Evolutionary conservation across 2,113 vertebrate species (phyloP).

Genomic region (Notechis scutatus): DNA sequence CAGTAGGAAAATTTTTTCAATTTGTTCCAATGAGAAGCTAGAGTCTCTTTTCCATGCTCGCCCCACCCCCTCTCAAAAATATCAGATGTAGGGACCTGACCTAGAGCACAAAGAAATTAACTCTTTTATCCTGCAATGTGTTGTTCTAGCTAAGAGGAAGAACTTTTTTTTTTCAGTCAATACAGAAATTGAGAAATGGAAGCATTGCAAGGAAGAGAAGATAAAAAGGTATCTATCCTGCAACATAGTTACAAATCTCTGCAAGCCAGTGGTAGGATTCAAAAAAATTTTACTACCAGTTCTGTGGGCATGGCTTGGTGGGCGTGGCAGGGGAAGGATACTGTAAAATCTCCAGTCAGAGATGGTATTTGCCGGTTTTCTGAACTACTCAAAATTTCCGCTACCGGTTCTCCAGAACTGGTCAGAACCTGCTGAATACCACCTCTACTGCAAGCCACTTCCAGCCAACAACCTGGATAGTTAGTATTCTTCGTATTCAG

Average conservation of each 20-base stretch:
- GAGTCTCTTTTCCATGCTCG: not conserved
- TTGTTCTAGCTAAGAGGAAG: not conserved
- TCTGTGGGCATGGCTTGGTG: too few relatives aligned
- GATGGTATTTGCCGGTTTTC: too few relatives aligned
- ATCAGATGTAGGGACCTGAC: not conserved
- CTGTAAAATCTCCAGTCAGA: too few relatives aligned
- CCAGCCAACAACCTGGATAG: not conserved
- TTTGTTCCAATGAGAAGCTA: not conserved
- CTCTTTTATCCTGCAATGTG: not conserved
- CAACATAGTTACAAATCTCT: not conserved
- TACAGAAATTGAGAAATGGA: not conserved
- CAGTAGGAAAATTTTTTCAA: not conserved
- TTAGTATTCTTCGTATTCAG: not conserved
- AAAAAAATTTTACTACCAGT: too few relatives aligned
- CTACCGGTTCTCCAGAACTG: too few relatives aligned
- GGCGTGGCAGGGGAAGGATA: too few relatives aligned
- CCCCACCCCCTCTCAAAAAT: accelerated
- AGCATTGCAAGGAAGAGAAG: not conserved
- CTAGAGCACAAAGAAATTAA: not conserved
- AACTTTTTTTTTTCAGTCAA: not conserved
- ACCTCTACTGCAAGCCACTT: not conserved
- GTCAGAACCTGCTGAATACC: too few relatives aligned
- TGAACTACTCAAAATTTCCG: too few relatives aligned
- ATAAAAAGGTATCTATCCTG: not conserved
- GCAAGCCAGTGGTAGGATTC: not conserved